Evolutionary conservation across 2,888 invertebrate species (phyloP), one percentile per base, ranked within the genome.

Genomic region (Vannuccia rotundouncinata): DNA sequence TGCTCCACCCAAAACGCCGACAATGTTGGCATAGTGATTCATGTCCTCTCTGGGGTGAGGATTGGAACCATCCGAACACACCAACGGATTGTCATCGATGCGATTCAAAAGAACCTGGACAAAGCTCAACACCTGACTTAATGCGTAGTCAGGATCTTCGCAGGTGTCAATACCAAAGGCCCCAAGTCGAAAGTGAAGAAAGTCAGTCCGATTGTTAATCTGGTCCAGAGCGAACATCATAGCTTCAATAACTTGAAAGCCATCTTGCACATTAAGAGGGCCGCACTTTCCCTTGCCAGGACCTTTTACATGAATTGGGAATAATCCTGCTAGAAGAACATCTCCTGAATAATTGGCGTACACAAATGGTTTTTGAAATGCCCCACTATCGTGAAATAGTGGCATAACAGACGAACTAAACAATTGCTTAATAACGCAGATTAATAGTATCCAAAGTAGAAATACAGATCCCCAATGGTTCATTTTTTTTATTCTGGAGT

Each of bases 141-240:
- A 2, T n/a, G 79, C 79, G 2, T 25, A 77, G 13, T 79, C 79
- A 0, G 78, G 77, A 13, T 79, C 78, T 28, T 79, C 28, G 22
- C 79, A 79, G 1, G 79, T 79, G 78, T 79, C 79, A n/a, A 77
- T 29, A 25, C 29, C 77, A 28, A 77, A 66, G n/a, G 60, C 77
- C 25, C 77, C 77, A 2, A 77, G 77, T 10, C 27, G 28, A 1
- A 77, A 66, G 22, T 77, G 28, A 25, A 31, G 27, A 22, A 77
- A 66, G 45, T 59, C 27, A 22, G 45, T 22, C 30, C 31, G 1
- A 10, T 45, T 66, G 45, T 74, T 74, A 17, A 77, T 22, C 31
- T 77, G 0, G 45, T 77, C 5, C 59, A 77, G 60, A 1, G 77
- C 60, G 59, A 77, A 77, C 29, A 77, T 25, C 74, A 66, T 77